Percentiles rank a stretch among this genome's conserved stretches.
These are phyloP conservation scores for Hemichromis elongatus DNA, from an alignment of 2,113 vertebrate species.

Conservation along the genomic window DNA sequence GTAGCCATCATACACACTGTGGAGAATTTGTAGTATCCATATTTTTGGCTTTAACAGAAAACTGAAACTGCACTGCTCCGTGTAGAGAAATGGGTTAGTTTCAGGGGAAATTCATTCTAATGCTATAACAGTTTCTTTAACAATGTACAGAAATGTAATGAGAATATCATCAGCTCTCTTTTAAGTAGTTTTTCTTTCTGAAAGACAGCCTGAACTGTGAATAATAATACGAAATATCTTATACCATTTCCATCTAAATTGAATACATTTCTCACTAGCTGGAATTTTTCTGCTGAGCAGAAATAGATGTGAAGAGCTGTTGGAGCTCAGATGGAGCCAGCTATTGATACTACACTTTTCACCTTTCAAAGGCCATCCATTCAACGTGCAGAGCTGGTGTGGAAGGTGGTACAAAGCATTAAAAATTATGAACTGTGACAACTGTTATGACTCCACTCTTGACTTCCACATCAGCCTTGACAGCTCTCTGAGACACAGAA, in stretches of 20 bases:
- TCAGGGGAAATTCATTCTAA: background rate
- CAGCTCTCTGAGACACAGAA: background rate
- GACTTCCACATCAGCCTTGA: background rate
- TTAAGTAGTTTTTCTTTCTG: background rate
- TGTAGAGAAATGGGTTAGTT: background rate
- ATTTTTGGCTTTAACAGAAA: background rate
- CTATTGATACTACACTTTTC: background rate
- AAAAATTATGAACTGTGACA: background rate
- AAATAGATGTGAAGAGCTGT: background rate
- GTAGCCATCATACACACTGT: background rate
- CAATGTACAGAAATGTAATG: background rate
- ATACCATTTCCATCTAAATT: background rate
- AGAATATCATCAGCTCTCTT: background rate
- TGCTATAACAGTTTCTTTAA: background rate
- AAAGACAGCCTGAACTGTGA: background rate
- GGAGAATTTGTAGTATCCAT: background rate
- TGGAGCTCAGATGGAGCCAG: background rate
- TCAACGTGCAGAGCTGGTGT: background rate
- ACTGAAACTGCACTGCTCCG: background rate
- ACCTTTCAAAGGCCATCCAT: background rate
- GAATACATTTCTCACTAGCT: background rate
- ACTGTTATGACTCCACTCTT: background rate
- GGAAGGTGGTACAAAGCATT: background rate
- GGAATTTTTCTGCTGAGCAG: background rate
- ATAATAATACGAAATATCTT: background rate